A percentile compares a stretch with the other conserved stretches of the same genome.
Conservation (phyloP, 2,797 vertebrate genomes). For the Avahi laniger region DNA sequence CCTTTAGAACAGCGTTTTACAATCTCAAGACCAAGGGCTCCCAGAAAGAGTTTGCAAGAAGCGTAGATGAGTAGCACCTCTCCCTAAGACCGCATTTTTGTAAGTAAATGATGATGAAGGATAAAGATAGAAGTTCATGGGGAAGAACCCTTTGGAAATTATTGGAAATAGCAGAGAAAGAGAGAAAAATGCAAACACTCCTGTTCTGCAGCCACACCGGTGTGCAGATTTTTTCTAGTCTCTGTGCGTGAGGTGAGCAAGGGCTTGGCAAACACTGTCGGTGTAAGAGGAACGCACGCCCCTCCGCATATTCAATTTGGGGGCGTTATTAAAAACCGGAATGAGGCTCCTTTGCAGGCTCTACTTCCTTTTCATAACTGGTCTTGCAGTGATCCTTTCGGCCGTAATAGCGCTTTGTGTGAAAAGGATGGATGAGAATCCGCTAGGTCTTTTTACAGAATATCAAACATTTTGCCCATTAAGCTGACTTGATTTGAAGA, state of each 20-base stretch:
- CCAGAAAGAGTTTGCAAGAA: not conserved
- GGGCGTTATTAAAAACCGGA: not conserved
- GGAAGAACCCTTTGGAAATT: not conserved
- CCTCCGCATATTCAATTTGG: not conserved
- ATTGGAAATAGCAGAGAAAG: not conserved
- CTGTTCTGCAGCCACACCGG: not conserved
- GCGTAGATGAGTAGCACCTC: not conserved
- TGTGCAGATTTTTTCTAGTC: not conserved
- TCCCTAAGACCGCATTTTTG: not conserved
- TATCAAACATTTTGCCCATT: slow-evolving; percentile 54
- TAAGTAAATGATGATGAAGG: not conserved
- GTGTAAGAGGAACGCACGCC: not conserved
- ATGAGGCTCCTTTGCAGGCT: not conserved
- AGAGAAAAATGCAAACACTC: not conserved
- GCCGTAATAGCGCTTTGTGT: not conserved
- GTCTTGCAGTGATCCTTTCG: not conserved
- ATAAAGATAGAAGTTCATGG: not conserved
- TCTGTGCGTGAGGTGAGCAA: not conserved
- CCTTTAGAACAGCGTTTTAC: not conserved
- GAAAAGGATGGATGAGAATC: slow-evolving; percentile 32
- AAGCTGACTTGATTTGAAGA: slow-evolving; percentile 60
- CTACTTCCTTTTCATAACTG: not conserved
- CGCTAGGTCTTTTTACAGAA: slow-evolving; percentile 30
- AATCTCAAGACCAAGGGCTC: slow-evolving; percentile 32
- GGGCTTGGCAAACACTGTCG: not conserved